Evolutionary conservation across 2,113 vertebrate genomes (phyloP).

Genomic region (Sebastes fasciatus): DNA sequence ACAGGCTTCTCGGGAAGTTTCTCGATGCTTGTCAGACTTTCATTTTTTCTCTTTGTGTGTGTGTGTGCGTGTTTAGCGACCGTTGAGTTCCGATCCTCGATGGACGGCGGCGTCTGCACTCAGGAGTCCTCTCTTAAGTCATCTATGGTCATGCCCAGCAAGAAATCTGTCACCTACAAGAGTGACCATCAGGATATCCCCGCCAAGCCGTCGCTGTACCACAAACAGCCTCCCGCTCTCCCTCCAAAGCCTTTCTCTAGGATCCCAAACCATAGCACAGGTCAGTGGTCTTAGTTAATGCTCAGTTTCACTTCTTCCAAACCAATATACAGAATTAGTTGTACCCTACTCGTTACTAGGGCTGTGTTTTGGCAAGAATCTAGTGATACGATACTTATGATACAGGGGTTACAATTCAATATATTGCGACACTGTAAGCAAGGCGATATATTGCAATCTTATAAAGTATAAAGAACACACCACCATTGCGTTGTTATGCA

Average conservation of each 20-base stretch:
- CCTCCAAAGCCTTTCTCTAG: conserved; percentile 98
- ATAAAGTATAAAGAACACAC: no score
- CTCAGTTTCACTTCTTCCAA: not conserved
- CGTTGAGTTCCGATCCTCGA: conserved; percentile 91
- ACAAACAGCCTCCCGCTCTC: conserved; percentile 98
- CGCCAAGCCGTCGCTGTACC: conserved; percentile 92
- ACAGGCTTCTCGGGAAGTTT: conserved; percentile 8
- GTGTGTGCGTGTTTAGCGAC: conserved; percentile 85
- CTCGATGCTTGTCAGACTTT: not conserved
- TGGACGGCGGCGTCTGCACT: conserved; percentile 89
- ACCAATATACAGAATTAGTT: not conserved
- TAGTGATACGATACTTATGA: no score
- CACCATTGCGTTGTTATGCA: no score
- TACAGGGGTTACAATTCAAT: no score
- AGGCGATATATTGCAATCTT: no score
- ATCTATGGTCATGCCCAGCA: conserved; percentile 89
- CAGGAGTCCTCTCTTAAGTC: conserved; percentile 94
- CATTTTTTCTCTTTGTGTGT: not conserved
- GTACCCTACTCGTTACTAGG: not conserved
- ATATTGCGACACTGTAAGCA: no score
- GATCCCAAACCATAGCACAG: conserved; percentile 95
- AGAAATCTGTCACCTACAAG: conserved; percentile 92
- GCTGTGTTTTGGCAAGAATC: no score
- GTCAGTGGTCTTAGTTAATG: conserved; percentile 79
- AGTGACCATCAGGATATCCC: conserved; percentile 93